Evolutionary conservation across 2,888 invertebrate species (phyloP), one percentile per base, ranked within the genome.

Genomic region (Yponomeuta sedellus): DNA sequence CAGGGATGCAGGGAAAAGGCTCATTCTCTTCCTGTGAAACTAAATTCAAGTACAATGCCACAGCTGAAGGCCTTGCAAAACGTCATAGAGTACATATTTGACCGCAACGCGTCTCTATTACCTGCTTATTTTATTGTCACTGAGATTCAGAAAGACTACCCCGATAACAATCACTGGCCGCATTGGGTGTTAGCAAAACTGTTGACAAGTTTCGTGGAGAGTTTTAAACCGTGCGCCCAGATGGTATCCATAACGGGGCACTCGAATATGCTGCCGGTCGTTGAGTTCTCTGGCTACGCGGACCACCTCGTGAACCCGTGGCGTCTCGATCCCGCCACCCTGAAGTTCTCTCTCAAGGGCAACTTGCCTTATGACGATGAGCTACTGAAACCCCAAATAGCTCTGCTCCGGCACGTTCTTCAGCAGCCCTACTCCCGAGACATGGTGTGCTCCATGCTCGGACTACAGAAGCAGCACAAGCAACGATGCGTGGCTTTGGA

Each of bases 91-190:
- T 95, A 96, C 75, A 97, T 99, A 76, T 97, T 98, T 89, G 97
- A 99, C 82, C 92, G 98, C 56, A 96, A 97, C 83, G 96, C 97
- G 25, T 98, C 98, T 76, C 91, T 99, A 56, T 86, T 99, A 67
- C 99, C 99, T 0, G 97, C 97, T 8, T 99, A 99, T 85, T 96
- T 99, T 75, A 96, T 99, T 70, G 97, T 98, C 0, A 98, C 98
- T 80, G 98, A 99, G 91, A 95, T 99, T 71, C 96, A 97, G 76
- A 98, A 98, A 80, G 94, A 95, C 62, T 95, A 95, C 82, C 94
- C 95, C 1, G 96, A 96, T 71, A 94, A 94, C 72, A 94, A 93
- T 76, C 93, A 93, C 70, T 96, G 96, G 94, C 97, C 98, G 63
- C 98, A 99, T 83, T 99, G 98, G 98, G 96, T 96, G 92, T 88